Evolutionary conservation across 2,113 vertebrate genomes (phyloP).

Genomic region (Sula dactylatra): DNA sequence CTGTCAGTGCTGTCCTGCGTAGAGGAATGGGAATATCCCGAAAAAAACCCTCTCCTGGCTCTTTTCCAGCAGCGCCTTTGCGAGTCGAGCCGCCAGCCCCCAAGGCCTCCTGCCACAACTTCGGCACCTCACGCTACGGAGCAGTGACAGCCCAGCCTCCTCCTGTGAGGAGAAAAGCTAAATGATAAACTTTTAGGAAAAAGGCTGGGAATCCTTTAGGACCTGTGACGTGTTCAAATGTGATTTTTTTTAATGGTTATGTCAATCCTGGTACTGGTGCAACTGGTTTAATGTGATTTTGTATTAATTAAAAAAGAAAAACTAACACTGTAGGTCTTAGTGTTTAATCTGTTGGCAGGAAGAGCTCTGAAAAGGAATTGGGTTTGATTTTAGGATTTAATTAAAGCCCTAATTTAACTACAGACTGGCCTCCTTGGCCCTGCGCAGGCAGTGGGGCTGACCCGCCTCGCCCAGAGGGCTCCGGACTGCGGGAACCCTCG

Average conservation of each 20-base stretch:
- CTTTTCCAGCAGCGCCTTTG: not conserved
- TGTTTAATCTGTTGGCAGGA: not conserved
- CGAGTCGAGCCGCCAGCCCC: rapidly evolving
- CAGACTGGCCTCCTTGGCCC: rapidly evolving
- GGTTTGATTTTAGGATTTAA: not conserved
- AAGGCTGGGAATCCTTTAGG: not conserved
- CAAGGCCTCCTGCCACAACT: not conserved
- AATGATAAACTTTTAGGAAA: not conserved
- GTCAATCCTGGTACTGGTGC: not conserved
- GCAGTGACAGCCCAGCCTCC: rapidly evolving
- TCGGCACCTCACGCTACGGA: rapidly evolving
- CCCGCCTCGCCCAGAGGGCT: not conserved
- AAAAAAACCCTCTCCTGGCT: rapidly evolving
- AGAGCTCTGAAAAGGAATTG: not conserved
- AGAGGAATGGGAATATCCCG: not conserved
- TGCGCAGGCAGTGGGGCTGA: rapidly evolving
- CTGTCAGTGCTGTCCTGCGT: rapidly evolving
- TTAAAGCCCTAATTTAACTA: not conserved
- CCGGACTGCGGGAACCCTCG: too few relatives aligned
- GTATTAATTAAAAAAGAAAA: not conserved
- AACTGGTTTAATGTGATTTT: not conserved
- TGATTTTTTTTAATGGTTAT: rapidly evolving
- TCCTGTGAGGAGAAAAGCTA: not conserved
- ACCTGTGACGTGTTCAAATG: rapidly evolving
- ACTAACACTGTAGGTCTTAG: not conserved